A percentile compares a stretch with the other conserved stretches of the same genome.
Evolutionary conservation across 2,888 invertebrate genomes (phyloP).

Genomic region (Clusia tigrina): DNA sequence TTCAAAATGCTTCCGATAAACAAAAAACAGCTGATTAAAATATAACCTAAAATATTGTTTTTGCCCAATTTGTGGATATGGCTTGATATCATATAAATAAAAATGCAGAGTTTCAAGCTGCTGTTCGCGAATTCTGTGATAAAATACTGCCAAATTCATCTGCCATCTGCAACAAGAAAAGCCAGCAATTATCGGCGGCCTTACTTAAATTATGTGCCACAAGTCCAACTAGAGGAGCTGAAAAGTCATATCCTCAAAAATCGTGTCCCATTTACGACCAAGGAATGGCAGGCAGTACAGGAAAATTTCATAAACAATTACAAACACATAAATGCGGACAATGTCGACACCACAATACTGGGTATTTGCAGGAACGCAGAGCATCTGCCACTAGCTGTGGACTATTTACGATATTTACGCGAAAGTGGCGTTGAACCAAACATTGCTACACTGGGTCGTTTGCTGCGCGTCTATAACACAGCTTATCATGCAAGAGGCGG

Average conservation of each 20-base stretch:
- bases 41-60: slow-evolving; percentile 7
- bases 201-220: slow-evolving; percentile 17
- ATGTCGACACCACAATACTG: slow-evolving; percentile 71
- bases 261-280: slow-evolving; percentile 32
- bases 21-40: slow-evolving; percentile 21
- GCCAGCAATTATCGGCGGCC: slow-evolving; percentile 47
- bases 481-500: slow-evolving; percentile 46
- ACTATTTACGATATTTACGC: slow-evolving; percentile 69
- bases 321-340: slow-evolving; percentile 58
- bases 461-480: slow-evolving; percentile 68
- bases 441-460: slow-evolving; percentile 69
- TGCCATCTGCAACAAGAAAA: slow-evolving; percentile 8
- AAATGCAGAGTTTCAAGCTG: not conserved
- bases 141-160: slow-evolving; percentile 10
- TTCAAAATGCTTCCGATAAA: too few species aligned
- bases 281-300: slow-evolving; percentile 52
- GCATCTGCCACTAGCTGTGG: slow-evolving; percentile 67
- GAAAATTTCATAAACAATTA: slow-evolving; percentile 42
- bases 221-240: slow-evolving; percentile 42
- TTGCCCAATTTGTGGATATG: slow-evolving; percentile 6
- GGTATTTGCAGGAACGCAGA: slow-evolving; percentile 65
- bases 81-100: slow-evolving; percentile 3
- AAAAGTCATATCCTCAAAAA: slow-evolving; percentile 40
- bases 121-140: not conserved
- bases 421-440: slow-evolving; percentile 66